A percentile compares a stretch with the other conserved stretches of the same genome.
Evolutionary conservation across 1,140 invertebrate species (phyloP).

Genomic region (Drosophila nikananu): DNA sequence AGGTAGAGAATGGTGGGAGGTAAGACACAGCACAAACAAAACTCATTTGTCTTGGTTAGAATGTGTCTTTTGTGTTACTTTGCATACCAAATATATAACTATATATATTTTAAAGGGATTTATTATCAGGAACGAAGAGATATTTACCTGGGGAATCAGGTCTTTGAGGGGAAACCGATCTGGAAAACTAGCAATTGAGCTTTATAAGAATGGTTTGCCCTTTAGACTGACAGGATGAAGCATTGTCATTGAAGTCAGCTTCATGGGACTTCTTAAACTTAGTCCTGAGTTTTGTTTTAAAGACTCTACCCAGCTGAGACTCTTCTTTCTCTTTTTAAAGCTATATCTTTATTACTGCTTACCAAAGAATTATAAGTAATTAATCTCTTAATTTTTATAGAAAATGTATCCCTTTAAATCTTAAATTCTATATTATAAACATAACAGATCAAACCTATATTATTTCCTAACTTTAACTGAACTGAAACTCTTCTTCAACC

Average conservation of each 20-base stretch:
- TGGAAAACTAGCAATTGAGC: neutral
- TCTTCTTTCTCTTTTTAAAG: neutral
- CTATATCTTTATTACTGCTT: too few relatives aligned
- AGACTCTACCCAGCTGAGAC: neutral
- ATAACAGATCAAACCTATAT: neutral
- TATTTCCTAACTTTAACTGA: neutral
- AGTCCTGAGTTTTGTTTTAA: neutral
- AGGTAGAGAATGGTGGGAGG: neutral
- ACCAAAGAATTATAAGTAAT: too few relatives aligned
- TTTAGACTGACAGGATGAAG: neutral
- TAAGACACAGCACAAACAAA: neutral
- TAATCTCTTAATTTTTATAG: too few relatives aligned
- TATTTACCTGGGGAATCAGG: neutral
- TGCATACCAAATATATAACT: neutral
- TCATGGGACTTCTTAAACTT: too few relatives aligned
- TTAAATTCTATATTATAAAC: neutral
- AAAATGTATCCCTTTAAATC: neutral
- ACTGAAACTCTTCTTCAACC: neutral
- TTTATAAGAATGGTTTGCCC: neutral
- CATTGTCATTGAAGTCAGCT: too few relatives aligned
- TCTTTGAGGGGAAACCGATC: neutral
- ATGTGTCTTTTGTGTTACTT: neutral
- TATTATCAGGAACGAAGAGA: neutral
- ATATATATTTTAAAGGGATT: conserved; percentile 6
- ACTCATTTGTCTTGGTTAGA: conserved; percentile 21